Conservation (phyloP, 2,113 vertebrate species). For the Ariopsis seemanni region DNA sequence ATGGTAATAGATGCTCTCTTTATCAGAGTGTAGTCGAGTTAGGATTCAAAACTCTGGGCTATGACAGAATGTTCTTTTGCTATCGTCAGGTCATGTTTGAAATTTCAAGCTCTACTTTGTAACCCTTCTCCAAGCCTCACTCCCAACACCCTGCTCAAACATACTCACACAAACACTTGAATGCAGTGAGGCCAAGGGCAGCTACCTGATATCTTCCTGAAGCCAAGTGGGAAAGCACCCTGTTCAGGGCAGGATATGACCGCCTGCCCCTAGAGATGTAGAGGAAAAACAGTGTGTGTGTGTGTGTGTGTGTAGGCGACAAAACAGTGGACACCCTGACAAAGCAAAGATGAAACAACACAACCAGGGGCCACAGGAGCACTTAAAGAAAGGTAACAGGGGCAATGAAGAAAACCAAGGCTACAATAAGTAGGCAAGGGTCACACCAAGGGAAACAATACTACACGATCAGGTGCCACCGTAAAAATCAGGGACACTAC, state of each 20-base stretch:
- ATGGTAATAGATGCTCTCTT: no score
- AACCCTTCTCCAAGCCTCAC: not conserved
- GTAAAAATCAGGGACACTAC: not conserved
- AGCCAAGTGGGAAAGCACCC: slow-evolving; percentile 65
- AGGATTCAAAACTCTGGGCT: not conserved
- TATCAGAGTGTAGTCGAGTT: not conserved
- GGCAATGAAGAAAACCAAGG: not conserved
- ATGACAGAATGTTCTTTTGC: not conserved
- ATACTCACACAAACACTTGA: slow-evolving; percentile 1
- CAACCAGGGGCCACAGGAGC: not conserved
- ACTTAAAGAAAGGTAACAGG: not conserved
- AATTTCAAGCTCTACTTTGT: not conserved
- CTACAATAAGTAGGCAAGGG: no score
- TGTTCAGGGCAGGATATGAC: slow-evolving; percentile 58
- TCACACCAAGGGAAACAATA: not conserved
- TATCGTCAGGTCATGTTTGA: not conserved
- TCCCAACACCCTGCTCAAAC: not conserved
- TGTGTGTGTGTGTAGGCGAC: no score
- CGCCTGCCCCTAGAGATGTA: slow-evolving; percentile 55
- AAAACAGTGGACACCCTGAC: not conserved
- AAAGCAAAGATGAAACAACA: not conserved
- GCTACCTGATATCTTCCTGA: slow-evolving; percentile 60
- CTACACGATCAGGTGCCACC: not conserved
- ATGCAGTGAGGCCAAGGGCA: slow-evolving; percentile 35
- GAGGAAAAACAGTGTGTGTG: not conserved